Evolutionary conservation across 2,113 vertebrate species (phyloP).

Genomic region (Lamprologus lemairii): DNA sequence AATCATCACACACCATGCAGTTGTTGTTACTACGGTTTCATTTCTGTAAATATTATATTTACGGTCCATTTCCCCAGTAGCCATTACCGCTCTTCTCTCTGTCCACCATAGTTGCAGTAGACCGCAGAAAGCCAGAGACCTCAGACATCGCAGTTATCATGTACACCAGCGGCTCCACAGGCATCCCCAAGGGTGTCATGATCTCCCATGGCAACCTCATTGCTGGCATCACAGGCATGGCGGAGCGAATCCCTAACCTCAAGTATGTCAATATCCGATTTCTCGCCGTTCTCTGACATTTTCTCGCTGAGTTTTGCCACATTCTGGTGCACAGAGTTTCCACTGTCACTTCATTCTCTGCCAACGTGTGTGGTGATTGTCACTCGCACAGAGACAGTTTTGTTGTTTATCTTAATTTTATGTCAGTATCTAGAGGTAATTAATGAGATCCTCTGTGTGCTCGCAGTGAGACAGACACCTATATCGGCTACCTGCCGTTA

Average conservation of each 20-base stretch:
- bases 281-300: background rate
- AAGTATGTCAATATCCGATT: constrained; percentile 68
- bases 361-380: background rate
- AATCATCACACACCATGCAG: background rate
- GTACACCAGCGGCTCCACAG: constrained; percentile 98
- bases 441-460: background rate
- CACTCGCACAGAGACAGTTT: background rate
- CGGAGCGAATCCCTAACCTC: constrained; percentile 85
- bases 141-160: constrained; percentile 92
- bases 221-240: constrained; percentile 93
- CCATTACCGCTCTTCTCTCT: background rate
- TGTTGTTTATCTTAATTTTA: background rate
- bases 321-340: background rate
- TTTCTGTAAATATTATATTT: background rate
- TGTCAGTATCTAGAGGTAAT: background rate
- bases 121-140: constrained; percentile 70
- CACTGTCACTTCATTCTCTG: background rate
- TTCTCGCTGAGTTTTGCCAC: background rate
- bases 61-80: background rate
- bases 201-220: constrained; percentile 96
- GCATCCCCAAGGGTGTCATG: constrained; percentile 96
- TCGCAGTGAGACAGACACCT: constrained; percentile 86
- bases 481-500: constrained; percentile 92
- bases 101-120: constrained; percentile 61
- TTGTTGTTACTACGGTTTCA: background rate